A percentile compares a stretch with the other conserved stretches of the same genome.
Conservation (phyloP, 2,113 vertebrate genomes). For the Sclerurus mexicanus region DNA sequence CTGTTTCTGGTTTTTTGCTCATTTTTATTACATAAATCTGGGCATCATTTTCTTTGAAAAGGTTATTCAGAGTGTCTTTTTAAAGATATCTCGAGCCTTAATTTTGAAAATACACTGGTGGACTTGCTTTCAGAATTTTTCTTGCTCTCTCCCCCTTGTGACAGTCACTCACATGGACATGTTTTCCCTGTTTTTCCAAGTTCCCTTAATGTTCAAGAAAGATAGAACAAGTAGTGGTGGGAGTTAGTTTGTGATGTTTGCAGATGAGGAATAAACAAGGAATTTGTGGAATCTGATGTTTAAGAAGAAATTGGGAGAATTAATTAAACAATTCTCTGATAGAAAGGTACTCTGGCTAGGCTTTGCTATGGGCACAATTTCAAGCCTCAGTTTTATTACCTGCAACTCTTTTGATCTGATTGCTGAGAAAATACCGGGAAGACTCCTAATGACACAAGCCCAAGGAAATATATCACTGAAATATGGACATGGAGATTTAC, state of each 20-base stretch:
- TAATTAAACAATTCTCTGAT: background rate
- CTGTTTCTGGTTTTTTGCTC: background rate
- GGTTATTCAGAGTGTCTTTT: background rate
- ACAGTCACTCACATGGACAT: background rate
- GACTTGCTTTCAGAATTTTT: background rate
- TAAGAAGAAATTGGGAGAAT: background rate
- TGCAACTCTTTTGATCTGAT: background rate
- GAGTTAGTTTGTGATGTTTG: background rate
- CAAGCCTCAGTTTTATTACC: background rate
- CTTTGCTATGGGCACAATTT: background rate
- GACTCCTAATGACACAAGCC: background rate
- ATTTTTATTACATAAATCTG: background rate
- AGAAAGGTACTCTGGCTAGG: background rate
- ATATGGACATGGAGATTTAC: background rate
- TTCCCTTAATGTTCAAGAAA: background rate
- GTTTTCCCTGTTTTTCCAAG: background rate
- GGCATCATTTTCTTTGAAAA: background rate
- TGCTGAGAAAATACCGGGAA: background rate
- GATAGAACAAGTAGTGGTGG: background rate
- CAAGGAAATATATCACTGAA: background rate
- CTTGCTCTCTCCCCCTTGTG: background rate
- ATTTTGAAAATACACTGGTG: background rate
- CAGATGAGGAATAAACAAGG: background rate
- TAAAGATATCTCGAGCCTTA: background rate
- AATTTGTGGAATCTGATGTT: background rate